These are phyloP conservation scores for Hyalella azteca DNA, from an alignment of 2,888 invertebrate species.

Conservation along the genomic window DNA sequence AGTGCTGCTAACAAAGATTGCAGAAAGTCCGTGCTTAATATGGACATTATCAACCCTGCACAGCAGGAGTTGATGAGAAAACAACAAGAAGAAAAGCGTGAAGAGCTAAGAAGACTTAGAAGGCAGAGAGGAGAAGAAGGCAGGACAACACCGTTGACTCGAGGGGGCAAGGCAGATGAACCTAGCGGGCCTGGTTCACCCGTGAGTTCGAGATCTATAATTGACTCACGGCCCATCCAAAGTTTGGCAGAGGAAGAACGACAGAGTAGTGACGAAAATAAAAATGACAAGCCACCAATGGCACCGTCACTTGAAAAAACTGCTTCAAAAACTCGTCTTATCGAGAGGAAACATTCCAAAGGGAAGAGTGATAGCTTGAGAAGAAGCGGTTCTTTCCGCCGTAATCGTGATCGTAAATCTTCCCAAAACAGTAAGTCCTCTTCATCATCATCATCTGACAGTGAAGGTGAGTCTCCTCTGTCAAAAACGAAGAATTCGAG, in stretches of 20 bases:
- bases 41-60: constrained; percentile 46
- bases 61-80: constrained; percentile 51
- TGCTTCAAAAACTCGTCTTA: constrained; percentile 43
- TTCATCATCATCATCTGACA: constrained; percentile 50
- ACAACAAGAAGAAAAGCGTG: constrained; percentile 57
- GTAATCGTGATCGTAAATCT: constrained; percentile 42
- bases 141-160: neutral
- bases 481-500: constrained; percentile 43
- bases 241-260: neutral
- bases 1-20: constrained; percentile 52
- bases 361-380: constrained; percentile 53
- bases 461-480: constrained; percentile 46
- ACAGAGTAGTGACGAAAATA: constrained; percentile 30
- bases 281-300: constrained; percentile 42
- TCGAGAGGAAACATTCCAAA: constrained; percentile 58
- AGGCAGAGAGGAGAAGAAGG: constrained; percentile 46
- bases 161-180: neutral
- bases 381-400: constrained; percentile 48
- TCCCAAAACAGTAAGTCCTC: constrained; percentile 48
- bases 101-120: constrained; percentile 52
- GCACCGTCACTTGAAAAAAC: constrained; percentile 47
- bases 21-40: constrained; percentile 56
- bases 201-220: neutral
- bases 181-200: neutral
- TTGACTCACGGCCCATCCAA: neutral